These are phyloP conservation scores for Pipistrellus pipistrellus DNA, from an alignment of 2,797 vertebrate species.

Conservation along the genomic window DNA sequence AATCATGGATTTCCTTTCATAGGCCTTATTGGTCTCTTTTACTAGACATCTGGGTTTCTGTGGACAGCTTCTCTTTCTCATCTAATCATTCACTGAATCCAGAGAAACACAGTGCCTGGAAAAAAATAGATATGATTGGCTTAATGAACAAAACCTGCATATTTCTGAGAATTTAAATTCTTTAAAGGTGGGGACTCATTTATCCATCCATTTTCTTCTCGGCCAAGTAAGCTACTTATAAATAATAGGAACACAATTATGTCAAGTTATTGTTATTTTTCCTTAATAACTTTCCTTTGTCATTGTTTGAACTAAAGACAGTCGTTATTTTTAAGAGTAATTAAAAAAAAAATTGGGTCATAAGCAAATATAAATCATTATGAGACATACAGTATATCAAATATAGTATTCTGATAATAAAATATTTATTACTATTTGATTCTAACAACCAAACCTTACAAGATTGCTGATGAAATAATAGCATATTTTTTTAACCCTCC, in stretches of 20 bases:
- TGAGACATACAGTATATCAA: not conserved
- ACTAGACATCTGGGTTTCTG: not conserved
- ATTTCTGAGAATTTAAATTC: conserved; percentile 15
- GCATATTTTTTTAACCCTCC: conserved; percentile 17
- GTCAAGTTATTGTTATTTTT: not conserved
- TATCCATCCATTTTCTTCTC: not conserved
- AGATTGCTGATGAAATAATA: not conserved
- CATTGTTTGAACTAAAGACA: conserved; percentile 22
- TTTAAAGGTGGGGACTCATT: conserved; percentile 14
- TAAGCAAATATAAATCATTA: not conserved
- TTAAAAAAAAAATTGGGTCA: not conserved
- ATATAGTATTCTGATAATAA: conserved; percentile 1
- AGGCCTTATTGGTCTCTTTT: not conserved
- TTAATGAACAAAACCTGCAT: not conserved
- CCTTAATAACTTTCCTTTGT: not conserved
- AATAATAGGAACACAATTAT: not conserved
- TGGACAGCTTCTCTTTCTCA: not conserved
- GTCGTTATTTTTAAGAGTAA: conserved; percentile 5
- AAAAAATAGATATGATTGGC: conserved; percentile 11
- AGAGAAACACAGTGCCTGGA: not conserved
- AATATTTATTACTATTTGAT: conserved; percentile 29
- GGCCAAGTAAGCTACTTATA: not conserved
- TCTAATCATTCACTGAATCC: not conserved
- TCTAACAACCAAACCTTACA: conserved; percentile 15
- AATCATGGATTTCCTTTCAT: not conserved